Evolutionary conservation across 2,113 vertebrate genomes (phyloP), one percentile per base, ranked within the genome.

Genomic region (Coptodon bakossiorum): DNA sequence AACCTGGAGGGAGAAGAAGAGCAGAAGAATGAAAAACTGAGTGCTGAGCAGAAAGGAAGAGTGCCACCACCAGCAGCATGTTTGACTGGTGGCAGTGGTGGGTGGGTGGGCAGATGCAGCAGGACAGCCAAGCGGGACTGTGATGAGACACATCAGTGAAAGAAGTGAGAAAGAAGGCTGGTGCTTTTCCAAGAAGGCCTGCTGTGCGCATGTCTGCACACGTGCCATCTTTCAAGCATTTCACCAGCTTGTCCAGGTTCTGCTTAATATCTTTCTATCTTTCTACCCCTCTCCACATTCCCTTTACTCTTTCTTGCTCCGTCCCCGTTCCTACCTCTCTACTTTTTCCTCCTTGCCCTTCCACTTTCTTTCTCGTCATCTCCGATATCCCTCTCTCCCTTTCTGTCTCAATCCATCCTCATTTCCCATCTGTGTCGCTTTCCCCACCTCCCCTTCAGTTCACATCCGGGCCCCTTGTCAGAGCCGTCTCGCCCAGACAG

Each of bases 141-240:
- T 81, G 76, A 89, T 84, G 82, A 91, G 84, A 84, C 43, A 82
- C 54, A 80, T 79, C 50, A 48, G 82, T 68, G 54, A 88, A 83
- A 79, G 80, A 90, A 86, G 63, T 66, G 83, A 79, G 57, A 71
- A 84, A 84, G 66, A 84, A 84, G 71, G 82, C 84, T 90, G 88
- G 89, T 94, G 81, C 91, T 86, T 92, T 93, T 91, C 90, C 86
- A 91, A 38, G 78, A 81, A 89, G 50, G 14, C 29, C 80, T 80
- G 7, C 57, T 85, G 78, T 73, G 84, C 27, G 17, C 82, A 52
- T 83, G 50, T 71, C 40, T n/a, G 22, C 59, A 57, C 38, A 52
- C 80, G 80, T 43, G 54, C 71, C 38, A 45, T 48, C 22, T 53
- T 22, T 80, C 34, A 10, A 73, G 16, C 34, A 34, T 24, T 16